phyloP scores from a whole-genome alignment of 1,140 invertebrate genomes.

The Sesamia nonagrioides region DNA sequence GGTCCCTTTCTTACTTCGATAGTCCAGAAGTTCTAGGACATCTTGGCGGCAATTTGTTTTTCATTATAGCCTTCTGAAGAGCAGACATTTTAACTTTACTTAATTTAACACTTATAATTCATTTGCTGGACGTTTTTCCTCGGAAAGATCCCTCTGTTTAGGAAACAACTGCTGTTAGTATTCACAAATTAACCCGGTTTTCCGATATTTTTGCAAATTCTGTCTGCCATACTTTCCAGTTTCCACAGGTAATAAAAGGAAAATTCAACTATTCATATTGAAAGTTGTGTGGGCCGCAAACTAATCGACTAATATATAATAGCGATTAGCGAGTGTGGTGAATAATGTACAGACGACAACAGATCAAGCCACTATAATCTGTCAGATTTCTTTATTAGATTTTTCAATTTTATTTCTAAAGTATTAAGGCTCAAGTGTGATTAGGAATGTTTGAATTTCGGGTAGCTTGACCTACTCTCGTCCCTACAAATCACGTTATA shows the following conservation, averaged over 20 bases:
- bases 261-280: too few relatives aligned
- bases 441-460: too few relatives aligned
- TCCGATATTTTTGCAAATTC: conserved; percentile 13
- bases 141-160: neutral
- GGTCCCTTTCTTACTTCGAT: conserved; percentile 79
- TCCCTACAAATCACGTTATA: too few relatives aligned
- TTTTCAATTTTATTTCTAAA: too few relatives aligned
- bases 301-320: neutral
- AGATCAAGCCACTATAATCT: too few relatives aligned
- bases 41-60: conserved; percentile 90
- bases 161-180: neutral
- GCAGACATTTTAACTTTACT: conserved; percentile 83
- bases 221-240: neutral
- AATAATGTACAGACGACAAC: too few relatives aligned
- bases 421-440: too few relatives aligned
- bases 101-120: neutral
- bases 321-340: neutral
- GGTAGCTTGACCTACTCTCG: too few relatives aligned
- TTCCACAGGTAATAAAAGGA: conserved; percentile 3
- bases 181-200: conserved; percentile 4
- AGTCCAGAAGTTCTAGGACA: conserved; percentile 80
- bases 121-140: neutral
- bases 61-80: conserved; percentile 91
- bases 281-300: neutral
- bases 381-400: too few relatives aligned